Evolutionary conservation across 2,797 vertebrate species (phyloP).

Genomic region (Macrochelys suwanniensis): DNA sequence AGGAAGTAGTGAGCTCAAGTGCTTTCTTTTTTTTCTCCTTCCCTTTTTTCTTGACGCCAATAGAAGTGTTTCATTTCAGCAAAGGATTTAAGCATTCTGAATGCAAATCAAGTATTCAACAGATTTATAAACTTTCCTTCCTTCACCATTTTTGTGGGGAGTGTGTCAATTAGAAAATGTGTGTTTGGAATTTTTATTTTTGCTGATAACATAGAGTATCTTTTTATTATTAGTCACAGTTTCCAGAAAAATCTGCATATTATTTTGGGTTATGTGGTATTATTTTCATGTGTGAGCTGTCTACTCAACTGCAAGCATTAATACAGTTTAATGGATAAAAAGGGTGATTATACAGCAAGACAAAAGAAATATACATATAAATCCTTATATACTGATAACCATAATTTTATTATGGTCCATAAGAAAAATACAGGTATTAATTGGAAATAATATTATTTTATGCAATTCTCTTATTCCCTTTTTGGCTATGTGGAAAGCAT

Average conservation of each 20-base stretch:
- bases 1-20: slow-evolving; percentile 61
- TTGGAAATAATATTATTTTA: neutral
- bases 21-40: slow-evolving; percentile 16
- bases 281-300: neutral
- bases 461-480: neutral
- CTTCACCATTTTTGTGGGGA: slow-evolving; percentile 20
- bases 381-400: rapidly evolving
- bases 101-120: slow-evolving; percentile 50
- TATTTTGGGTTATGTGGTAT: neutral
- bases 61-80: slow-evolving; percentile 46
- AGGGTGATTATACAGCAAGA: neutral
- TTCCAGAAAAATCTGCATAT: neutral
- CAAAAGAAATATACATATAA: rapidly evolving
- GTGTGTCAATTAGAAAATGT: neutral
- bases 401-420: neutral
- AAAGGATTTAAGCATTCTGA: slow-evolving; percentile 14
- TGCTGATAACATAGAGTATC: neutral
- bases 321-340: neutral
- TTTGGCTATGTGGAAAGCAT: neutral
- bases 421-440: neutral
- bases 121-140: slow-evolving; percentile 35
- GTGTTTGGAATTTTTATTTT: neutral
- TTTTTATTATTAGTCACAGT: neutral
- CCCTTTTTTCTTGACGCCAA: slow-evolving; percentile 15
- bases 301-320: neutral